Conservation (phyloP, 2,113 vertebrate species). For the Catharus bicknelli region DNA sequence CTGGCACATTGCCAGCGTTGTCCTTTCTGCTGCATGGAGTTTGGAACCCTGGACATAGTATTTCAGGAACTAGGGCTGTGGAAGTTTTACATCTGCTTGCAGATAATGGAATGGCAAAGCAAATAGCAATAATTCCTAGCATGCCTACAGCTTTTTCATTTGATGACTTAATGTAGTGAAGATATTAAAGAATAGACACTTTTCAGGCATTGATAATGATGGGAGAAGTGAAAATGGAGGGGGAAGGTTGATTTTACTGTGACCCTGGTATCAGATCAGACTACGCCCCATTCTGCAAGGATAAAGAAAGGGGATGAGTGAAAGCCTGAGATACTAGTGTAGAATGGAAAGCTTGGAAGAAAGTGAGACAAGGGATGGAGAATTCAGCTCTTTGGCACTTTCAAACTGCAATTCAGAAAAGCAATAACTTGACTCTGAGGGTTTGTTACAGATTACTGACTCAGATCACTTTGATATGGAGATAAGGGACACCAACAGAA, state of each 20-base stretch:
- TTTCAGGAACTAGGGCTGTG: slow-evolving; percentile 3
- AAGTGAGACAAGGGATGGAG: not conserved
- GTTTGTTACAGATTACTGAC: slow-evolving; percentile 21
- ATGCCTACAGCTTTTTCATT: not conserved
- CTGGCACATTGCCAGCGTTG: not conserved
- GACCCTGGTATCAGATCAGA: not conserved
- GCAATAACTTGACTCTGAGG: not conserved
- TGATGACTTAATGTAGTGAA: not conserved
- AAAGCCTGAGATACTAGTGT: not conserved
- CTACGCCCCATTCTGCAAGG: not conserved
- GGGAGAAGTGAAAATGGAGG: not conserved
- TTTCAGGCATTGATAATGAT: not conserved
- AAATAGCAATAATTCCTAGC: slow-evolving; percentile 22
- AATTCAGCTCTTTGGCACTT: not conserved
- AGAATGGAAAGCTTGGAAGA: not conserved
- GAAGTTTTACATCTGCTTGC: slow-evolving; percentile 1
- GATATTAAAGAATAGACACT: not conserved
- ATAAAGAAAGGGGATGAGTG: not conserved
- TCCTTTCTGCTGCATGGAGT: not conserved
- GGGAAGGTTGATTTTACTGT: not conserved
- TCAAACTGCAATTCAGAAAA: not conserved
- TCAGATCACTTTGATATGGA: slow-evolving; percentile 24
- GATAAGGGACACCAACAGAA: not conserved
- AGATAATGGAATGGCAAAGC: slow-evolving; percentile 5
- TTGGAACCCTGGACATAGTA: not conserved